Percentiles rank a stretch among this genome's conserved stretches.
phyloP scores from a whole-genome alignment of 2,888 invertebrate species.

The Griposia aprilina region DNA sequence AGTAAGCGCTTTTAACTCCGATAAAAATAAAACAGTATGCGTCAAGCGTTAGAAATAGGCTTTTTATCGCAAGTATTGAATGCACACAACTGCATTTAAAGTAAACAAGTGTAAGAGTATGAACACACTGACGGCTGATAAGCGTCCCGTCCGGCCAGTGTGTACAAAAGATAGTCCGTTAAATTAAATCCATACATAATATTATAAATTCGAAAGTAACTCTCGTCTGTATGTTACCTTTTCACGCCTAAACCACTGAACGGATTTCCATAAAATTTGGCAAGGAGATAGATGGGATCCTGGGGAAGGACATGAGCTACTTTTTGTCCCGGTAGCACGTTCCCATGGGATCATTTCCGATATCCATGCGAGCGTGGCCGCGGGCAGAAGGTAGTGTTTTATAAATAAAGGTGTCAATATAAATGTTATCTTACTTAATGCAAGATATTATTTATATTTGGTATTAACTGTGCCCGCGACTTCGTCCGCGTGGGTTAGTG shows the following conservation, averaged over 20 bases:
- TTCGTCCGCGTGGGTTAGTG: too few relatives aligned
- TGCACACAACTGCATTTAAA: slow-evolving; percentile 73
- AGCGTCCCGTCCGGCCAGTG: slow-evolving; percentile 44
- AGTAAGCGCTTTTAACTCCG: slow-evolving; percentile 61
- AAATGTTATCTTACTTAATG: slow-evolving; percentile 22
- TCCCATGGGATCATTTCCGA: too few relatives aligned
- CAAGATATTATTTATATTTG: slow-evolving; percentile 15
- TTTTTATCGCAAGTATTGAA: slow-evolving; percentile 73
- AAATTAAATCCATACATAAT: slow-evolving; percentile 11
- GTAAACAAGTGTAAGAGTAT: slow-evolving; percentile 73
- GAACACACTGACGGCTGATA: slow-evolving; percentile 59
- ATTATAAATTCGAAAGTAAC: too few relatives aligned
- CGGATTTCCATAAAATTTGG: too few relatives aligned
- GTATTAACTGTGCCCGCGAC: too few relatives aligned
- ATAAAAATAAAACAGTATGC: slow-evolving; percentile 70
- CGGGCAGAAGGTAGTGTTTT: background rate
- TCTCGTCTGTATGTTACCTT: too few relatives aligned
- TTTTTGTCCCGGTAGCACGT: too few relatives aligned
- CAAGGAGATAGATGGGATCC: too few relatives aligned
- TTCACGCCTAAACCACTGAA: too few relatives aligned
- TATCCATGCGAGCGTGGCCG: too few relatives aligned
- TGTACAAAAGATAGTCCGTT: slow-evolving; percentile 23
- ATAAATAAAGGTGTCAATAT: slow-evolving; percentile 38
- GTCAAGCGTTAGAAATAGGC: slow-evolving; percentile 64
- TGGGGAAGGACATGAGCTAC: too few relatives aligned